Evolutionary conservation across 2,888 invertebrate species (phyloP), one percentile per base, ranked within the genome.

Genomic region (Margaritifera margaritifera): DNA sequence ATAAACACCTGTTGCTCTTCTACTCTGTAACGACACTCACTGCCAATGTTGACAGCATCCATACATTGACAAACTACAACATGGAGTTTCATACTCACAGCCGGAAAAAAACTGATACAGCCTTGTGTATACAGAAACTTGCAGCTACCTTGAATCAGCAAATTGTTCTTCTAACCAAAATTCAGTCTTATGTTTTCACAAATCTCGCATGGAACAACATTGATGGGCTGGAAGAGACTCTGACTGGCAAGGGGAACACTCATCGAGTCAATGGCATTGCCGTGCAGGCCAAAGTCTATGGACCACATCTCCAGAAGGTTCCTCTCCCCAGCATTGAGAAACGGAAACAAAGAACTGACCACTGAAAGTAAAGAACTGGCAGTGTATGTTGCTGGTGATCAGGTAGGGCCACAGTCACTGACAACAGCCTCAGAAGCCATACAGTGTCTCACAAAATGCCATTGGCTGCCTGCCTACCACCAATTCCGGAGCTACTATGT

Each of bases 221-320:
- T 59, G 81, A 81, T 66, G 63, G 78, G 60, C 66, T 75, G 24
- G 75, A 80, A 42, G 64, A 68, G 31, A 68, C 53, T 15, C 70
- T 82, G 5, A 75, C 60, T 54, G 78, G 77, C 15, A 68, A 66
- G 58, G 78, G 77, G 18, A 78, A 78, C 42, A 69, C 75, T 22
- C 77, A 79, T 64, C 61, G 75, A n/a, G 79, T 83, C 19, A 81
- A 82, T 68, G 76, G 72, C 11, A 82, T 81, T 51, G 69, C 62
- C 4, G 68, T 79, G 22, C 74, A 82, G 52, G 63, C 71, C 8
- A 54, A 1, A 50, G 56, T 51, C 18, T 63, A 19, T n/a, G 54
- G 55, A 27, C 54, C 20, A n/a, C 8, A 54, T 18, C 60, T 4
- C 15, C 31, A 55, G 25, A 3, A 15, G 15, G 20, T 8, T 31